These are phyloP conservation scores for Eupithecia insigniata DNA, from an alignment of 2,888 invertebrate species.

Conservation along the genomic window DNA sequence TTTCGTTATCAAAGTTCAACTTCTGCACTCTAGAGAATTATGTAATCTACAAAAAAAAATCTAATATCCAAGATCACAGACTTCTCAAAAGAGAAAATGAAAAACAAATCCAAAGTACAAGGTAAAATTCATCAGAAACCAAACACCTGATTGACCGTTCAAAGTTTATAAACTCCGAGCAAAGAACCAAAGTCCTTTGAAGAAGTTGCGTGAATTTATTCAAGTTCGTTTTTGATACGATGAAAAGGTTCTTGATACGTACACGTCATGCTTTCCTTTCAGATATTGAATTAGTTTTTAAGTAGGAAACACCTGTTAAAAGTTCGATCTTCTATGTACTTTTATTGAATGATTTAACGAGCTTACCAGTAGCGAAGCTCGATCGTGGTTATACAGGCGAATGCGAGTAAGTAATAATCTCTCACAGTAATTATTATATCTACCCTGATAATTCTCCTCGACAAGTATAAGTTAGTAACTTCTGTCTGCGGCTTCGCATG, in stretches of 20 bases:
- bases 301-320: not conserved
- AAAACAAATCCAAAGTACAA: not conserved
- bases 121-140: constrained; percentile 20
- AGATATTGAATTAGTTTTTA: constrained; percentile 9
- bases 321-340: not conserved
- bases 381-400: not conserved
- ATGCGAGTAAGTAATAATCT: no score
- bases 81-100: not conserved
- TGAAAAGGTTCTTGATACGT: constrained; percentile 21
- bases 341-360: not conserved
- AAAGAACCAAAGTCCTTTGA: constrained; percentile 31
- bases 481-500: no score
- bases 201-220: constrained; percentile 33
- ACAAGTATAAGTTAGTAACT: no score
- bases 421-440: no score
- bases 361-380: not conserved
- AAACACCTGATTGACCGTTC: constrained; percentile 29
- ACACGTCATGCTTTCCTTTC: constrained; percentile 6
- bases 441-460: no score
- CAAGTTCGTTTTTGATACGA: constrained; percentile 34
- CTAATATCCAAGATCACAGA: no score
- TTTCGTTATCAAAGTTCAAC: not conserved
- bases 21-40: not conserved
- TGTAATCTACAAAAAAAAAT: not conserved
- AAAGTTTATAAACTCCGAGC: constrained; percentile 20